These are phyloP conservation scores for Clepsis dumicolana DNA, from an alignment of 2,888 invertebrate species.

Conservation along the genomic window DNA sequence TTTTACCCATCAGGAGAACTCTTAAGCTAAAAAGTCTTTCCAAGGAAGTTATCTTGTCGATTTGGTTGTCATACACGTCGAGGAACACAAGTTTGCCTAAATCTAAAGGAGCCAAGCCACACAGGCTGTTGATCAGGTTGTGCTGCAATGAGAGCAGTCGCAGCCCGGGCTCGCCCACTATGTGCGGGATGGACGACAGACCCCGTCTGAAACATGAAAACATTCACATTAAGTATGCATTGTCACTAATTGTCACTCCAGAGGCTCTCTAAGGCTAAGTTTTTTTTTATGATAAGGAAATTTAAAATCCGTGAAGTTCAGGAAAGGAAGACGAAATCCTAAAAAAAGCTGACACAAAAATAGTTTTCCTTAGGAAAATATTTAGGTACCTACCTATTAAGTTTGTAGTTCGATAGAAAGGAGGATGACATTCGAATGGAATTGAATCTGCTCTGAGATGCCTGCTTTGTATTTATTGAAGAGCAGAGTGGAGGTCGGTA, in stretches of 20 bases:
- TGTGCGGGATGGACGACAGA: conserved; percentile 92
- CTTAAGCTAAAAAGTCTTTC: conserved; percentile 92
- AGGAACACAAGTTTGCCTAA: conserved; percentile 94
- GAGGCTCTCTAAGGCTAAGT: too few relatives aligned
- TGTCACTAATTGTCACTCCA: too few relatives aligned
- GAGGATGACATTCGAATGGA: neutral
- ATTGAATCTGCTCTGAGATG: neutral
- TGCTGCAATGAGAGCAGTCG: conserved; percentile 96
- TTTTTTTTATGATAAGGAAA: too few relatives aligned
- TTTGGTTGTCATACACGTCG: conserved; percentile 97
- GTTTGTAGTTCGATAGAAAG: too few relatives aligned
- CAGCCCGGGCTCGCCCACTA: conserved; percentile 93
- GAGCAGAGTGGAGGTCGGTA: too few relatives aligned
- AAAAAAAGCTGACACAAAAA: too few relatives aligned
- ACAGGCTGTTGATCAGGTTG: conserved; percentile 93
- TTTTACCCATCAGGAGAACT: conserved; percentile 96
- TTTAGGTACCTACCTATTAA: too few relatives aligned
- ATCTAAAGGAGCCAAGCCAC: conserved; percentile 84
- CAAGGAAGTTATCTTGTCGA: conserved; percentile 93
- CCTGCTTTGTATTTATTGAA: too few relatives aligned
- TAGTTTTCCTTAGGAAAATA: too few relatives aligned
- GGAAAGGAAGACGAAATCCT: too few relatives aligned
- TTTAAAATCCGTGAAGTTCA: too few relatives aligned
- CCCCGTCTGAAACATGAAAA: conserved; percentile 86
- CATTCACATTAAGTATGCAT: too few relatives aligned